These are phyloP conservation scores for Saturnia pavonia DNA, from an alignment of 2,888 invertebrate genomes.

Conservation along the genomic window DNA sequence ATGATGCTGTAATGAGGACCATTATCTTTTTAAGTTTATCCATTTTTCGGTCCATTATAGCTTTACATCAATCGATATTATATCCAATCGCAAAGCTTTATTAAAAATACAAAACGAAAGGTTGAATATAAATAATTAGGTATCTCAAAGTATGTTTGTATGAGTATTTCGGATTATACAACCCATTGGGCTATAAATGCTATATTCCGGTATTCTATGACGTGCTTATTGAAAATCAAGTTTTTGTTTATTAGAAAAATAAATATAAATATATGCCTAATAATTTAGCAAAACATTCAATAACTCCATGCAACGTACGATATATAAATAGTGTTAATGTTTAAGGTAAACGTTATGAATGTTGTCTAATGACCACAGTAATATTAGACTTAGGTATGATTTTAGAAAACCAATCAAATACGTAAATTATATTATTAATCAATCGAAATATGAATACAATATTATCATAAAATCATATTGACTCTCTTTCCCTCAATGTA, in stretches of 20 bases:
- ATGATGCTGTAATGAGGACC: not conserved
- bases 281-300: slow-evolving; percentile 4
- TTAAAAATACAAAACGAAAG: not conserved
- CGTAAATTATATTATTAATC: no score
- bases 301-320: not conserved
- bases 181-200: not conserved
- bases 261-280: slow-evolving; percentile 1
- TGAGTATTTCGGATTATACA: not conserved
- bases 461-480: no score
- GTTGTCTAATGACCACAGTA: no score
- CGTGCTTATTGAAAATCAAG: not conserved
- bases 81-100: no score
- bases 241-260: slow-evolving; percentile 6
- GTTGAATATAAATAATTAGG: not conserved
- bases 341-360: not conserved
- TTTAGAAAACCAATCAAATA: no score
- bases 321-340: not conserved
- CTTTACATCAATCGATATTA: not conserved
- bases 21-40: not conserved
- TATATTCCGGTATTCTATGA: slow-evolving; percentile 19
- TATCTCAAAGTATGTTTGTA: not conserved
- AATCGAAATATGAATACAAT: no score
- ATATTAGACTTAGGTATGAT: no score
- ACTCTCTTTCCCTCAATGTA: no score
- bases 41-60: not conserved